Conservation (phyloP, 1,140 invertebrate genomes). For the Ganaspis sp. region DNA sequence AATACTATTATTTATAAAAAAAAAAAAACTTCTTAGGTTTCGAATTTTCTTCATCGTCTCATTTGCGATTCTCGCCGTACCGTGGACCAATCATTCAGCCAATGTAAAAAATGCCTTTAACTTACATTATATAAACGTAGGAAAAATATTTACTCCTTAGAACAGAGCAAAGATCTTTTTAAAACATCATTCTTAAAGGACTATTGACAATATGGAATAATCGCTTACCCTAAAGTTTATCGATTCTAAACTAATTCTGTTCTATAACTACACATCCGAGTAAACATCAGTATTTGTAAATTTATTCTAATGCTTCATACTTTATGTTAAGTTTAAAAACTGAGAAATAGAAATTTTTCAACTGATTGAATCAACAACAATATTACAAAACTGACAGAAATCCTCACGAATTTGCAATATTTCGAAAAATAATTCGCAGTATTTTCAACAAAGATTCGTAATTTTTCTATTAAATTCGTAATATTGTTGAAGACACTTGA, state of each 20-base stretch:
- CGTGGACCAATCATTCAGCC: not conserved
- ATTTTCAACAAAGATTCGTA: no score
- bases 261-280: slow-evolving; percentile 22
- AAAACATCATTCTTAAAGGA: slow-evolving; percentile 23
- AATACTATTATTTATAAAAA: slow-evolving; percentile 3
- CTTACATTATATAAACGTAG: slow-evolving; percentile 23
- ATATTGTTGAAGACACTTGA: no score
- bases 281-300: slow-evolving; percentile 15
- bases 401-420: not conserved
- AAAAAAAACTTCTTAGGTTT: not conserved
- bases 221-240: slow-evolving; percentile 8
- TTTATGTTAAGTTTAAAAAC: not conserved
- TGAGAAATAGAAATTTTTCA: not conserved
- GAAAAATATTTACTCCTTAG: not conserved
- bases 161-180: not conserved
- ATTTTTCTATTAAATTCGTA: no score
- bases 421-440: no score
- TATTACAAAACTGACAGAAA: no score
- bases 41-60: not conserved
- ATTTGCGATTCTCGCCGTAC: not conserved
- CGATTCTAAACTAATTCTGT: not conserved
- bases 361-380: not conserved
- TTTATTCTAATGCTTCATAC: not conserved
- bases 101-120: slow-evolving; percentile 16
- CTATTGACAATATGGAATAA: slow-evolving; percentile 15